Percentiles rank a stretch among this genome's conserved stretches.
These are phyloP conservation scores for Enteromius mattozi DNA, from an alignment of 2,797 vertebrate species.

Conservation along the genomic window DNA sequence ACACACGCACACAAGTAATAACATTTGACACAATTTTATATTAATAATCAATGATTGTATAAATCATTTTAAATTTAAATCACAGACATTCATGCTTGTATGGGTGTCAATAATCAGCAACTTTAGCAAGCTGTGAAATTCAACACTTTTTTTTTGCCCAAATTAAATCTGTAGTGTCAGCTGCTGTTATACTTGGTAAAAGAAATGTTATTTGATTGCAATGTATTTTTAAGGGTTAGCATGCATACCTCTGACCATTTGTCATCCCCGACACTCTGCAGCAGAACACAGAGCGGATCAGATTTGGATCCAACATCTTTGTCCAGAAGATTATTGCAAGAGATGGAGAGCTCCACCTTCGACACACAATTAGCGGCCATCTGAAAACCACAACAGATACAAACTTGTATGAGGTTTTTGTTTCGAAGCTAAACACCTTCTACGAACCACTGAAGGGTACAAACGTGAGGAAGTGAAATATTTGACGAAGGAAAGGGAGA, in stretches of 20 bases:
- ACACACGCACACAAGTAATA: background rate
- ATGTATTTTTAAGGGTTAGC: background rate
- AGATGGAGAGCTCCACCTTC: slow-evolving; percentile 85
- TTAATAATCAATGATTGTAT: background rate
- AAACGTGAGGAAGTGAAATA: background rate
- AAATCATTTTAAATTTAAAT: background rate
- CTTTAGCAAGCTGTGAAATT: background rate
- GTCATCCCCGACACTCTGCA: slow-evolving; percentile 81
- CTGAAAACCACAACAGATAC: slow-evolving; percentile 67
- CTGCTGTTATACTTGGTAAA: background rate
- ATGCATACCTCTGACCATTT: slow-evolving; percentile 87
- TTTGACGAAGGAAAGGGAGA: background rate
- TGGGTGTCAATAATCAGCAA: background rate
- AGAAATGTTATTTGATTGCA: background rate
- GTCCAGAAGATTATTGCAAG: slow-evolving; percentile 88
- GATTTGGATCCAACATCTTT: slow-evolving; percentile 90
- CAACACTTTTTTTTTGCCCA: background rate
- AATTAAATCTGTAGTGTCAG: background rate
- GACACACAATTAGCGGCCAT: slow-evolving; percentile 89
- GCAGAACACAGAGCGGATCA: slow-evolving; percentile 90
- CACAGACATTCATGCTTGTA: background rate
- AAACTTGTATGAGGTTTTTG: background rate
- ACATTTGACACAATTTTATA: background rate
- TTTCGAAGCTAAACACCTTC: background rate
- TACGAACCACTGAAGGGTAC: background rate